phyloP scores from a whole-genome alignment of 2,113 vertebrate species.

The Egretta garzetta region DNA sequence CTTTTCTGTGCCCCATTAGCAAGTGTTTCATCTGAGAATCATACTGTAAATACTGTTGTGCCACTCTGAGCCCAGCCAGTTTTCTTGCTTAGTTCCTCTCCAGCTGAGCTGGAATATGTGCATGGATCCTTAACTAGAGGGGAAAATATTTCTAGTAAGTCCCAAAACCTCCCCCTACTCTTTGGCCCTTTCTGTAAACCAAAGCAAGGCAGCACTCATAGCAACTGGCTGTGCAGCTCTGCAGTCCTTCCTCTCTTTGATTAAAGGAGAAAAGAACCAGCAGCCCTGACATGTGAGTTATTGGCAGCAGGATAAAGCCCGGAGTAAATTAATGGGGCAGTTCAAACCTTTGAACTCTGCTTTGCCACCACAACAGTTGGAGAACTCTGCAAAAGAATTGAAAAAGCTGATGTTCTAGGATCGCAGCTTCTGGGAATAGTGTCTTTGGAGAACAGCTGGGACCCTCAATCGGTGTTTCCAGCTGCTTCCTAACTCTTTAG shows the following conservation, averaged over 20 bases:
- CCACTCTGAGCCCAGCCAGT: not conserved
- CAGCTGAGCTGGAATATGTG: not conserved
- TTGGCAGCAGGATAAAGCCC: not conserved
- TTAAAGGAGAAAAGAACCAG: not conserved
- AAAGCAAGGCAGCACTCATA: not conserved
- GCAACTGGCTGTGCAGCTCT: not conserved
- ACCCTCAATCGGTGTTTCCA: not conserved
- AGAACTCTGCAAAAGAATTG: not conserved
- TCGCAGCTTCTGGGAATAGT: not conserved
- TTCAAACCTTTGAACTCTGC: not conserved
- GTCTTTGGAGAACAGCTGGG: not conserved
- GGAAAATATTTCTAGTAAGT: not conserved
- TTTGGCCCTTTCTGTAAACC: not conserved
- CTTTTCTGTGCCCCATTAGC: not conserved
- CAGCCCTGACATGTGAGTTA: not conserved
- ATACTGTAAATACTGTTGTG: not conserved
- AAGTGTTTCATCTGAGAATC: not conserved
- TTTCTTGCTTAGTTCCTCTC: not conserved
- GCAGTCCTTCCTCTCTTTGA: not conserved
- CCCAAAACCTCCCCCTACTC: not conserved
- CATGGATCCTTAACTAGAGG: not conserved
- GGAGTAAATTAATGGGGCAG: not conserved
- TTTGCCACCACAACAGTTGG: not conserved
- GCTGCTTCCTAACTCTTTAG: not conserved
- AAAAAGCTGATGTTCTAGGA: not conserved